Percentiles rank a stretch among this genome's conserved stretches.
phyloP scores from a whole-genome alignment of 1,140 invertebrate species.

The Solenopsis fugax region DNA sequence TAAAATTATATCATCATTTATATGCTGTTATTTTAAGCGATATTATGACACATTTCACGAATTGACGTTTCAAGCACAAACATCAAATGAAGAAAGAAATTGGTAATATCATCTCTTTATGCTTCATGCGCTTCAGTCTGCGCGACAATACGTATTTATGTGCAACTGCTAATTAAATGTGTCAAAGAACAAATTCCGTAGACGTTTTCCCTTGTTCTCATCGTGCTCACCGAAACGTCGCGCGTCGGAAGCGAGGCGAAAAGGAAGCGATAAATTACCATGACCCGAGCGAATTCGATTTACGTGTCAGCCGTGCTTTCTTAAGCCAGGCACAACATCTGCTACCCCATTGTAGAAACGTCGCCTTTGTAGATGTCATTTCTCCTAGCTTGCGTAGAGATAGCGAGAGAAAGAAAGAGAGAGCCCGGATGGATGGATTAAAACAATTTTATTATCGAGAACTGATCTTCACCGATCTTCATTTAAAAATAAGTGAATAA shows the following conservation, averaged over 20 bases:
- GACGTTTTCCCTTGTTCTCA: background rate
- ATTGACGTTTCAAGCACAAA: background rate
- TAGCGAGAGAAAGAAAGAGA: background rate
- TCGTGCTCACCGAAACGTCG: slow-evolving; percentile 11
- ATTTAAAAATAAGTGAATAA: slow-evolving; percentile 22
- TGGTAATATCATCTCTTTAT: background rate
- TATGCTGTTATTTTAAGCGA: background rate
- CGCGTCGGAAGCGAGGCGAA: slow-evolving; percentile 37
- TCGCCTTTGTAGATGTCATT: slow-evolving; percentile 36
- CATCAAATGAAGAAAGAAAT: background rate
- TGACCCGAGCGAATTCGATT: slow-evolving; percentile 64
- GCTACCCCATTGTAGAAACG: slow-evolving; percentile 32
- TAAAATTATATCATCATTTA: background rate
- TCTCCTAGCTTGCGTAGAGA: background rate
- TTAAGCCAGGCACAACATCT: slow-evolving; percentile 28
- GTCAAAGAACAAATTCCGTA: slow-evolving; percentile 36
- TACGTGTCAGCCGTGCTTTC: slow-evolving; percentile 55
- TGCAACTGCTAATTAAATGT: slow-evolving; percentile 38
- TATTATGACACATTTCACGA: background rate
- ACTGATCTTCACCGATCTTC: background rate
- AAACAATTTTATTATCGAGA: slow-evolving; percentile 39
- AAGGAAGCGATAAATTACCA: slow-evolving; percentile 68
- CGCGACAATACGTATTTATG: background rate
- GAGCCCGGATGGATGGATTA: background rate
- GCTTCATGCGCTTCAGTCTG: background rate